Evolutionary conservation across 2,797 vertebrate genomes (phyloP).

Genomic region (Aldrovandia affinis): DNA sequence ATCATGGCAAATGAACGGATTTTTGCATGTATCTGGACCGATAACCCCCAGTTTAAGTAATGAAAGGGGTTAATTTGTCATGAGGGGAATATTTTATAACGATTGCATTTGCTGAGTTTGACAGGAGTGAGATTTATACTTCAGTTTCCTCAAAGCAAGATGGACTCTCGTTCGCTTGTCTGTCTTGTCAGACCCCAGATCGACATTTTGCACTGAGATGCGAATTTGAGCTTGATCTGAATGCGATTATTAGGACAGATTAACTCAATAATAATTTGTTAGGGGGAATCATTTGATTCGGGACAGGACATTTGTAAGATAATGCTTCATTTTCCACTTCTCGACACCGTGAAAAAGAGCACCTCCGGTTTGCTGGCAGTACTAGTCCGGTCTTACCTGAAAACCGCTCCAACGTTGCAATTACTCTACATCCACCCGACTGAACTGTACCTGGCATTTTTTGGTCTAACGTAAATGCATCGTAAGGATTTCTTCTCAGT

Average conservation of each 20-base stretch:
- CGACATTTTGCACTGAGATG: conserved; percentile 92
- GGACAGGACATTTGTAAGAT: not conserved
- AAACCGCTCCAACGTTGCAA: conserved; percentile 59
- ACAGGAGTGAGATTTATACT: conserved; percentile 84
- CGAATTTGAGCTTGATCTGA: conserved; percentile 75
- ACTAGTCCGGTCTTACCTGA: conserved; percentile 75
- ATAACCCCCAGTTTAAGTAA: conserved; percentile 72
- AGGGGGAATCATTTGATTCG: conserved; percentile 19
- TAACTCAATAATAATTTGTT: conserved; percentile 23
- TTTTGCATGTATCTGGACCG: conserved; percentile 56
- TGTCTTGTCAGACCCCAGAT: conserved; percentile 88
- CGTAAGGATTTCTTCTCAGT: conserved; percentile 52
- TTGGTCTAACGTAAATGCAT: conserved; percentile 52
- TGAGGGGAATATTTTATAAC: conserved; percentile 53
- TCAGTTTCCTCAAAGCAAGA: conserved; percentile 88
- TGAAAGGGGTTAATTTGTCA: conserved; percentile 47
- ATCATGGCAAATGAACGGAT: conserved; percentile 58
- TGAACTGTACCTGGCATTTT: conserved; percentile 45
- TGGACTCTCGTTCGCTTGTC: conserved; percentile 90
- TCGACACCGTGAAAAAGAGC: conserved; percentile 45
- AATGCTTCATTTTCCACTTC: conserved; percentile 48
- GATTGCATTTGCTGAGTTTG: conserved; percentile 77
- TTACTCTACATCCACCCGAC: conserved; percentile 41
- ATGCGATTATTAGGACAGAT: conserved; percentile 22
- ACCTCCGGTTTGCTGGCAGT: conserved; percentile 60